A percentile compares a stretch with the other conserved stretches of the same genome.
Evolutionary conservation across 2,888 invertebrate species (phyloP).

Genomic region (Nomada lathburiana): DNA sequence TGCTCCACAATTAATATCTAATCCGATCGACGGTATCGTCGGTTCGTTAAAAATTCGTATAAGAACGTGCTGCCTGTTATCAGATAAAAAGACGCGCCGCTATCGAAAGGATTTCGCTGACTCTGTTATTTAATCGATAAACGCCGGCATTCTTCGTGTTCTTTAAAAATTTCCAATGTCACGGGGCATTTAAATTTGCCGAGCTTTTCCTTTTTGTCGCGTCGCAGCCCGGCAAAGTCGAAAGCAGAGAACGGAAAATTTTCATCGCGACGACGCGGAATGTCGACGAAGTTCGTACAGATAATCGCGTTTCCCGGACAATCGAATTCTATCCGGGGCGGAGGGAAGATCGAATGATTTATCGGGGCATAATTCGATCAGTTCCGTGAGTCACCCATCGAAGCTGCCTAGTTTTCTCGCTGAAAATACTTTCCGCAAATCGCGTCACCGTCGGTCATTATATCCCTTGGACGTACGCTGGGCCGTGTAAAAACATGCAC

Average conservation of each 20-base stretch:
- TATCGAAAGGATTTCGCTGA: slow-evolving; percentile 13
- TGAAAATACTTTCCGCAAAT: slow-evolving; percentile 47
- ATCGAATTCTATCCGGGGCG: background rate
- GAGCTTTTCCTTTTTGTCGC: background rate
- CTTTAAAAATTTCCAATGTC: background rate
- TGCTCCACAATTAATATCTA: slow-evolving; percentile 29
- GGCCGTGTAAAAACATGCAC: slow-evolving; percentile 1
- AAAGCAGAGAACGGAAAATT: too few species aligned
- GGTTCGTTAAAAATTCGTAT: slow-evolving; percentile 14
- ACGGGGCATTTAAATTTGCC: slow-evolving; percentile 36
- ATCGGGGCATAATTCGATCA: background rate
- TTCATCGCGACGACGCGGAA: background rate
- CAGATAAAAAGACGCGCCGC: slow-evolving; percentile 37
- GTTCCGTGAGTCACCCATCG: slow-evolving; percentile 5
- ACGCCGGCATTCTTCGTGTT: background rate
- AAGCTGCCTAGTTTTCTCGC: background rate
- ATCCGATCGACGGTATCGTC: slow-evolving; percentile 13
- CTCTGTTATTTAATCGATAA: slow-evolving; percentile 16
- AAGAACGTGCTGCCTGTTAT: slow-evolving; percentile 16
- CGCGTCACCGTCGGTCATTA: slow-evolving; percentile 30
- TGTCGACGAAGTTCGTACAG: background rate
- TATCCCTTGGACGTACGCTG: background rate
- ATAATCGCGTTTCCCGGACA: background rate
- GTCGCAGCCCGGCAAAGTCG: too few species aligned
- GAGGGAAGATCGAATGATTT: background rate